These are phyloP conservation scores for Ctenochaetus hawaiiensis DNA, from an alignment of 2,797 vertebrate species.

Conservation along the genomic window DNA sequence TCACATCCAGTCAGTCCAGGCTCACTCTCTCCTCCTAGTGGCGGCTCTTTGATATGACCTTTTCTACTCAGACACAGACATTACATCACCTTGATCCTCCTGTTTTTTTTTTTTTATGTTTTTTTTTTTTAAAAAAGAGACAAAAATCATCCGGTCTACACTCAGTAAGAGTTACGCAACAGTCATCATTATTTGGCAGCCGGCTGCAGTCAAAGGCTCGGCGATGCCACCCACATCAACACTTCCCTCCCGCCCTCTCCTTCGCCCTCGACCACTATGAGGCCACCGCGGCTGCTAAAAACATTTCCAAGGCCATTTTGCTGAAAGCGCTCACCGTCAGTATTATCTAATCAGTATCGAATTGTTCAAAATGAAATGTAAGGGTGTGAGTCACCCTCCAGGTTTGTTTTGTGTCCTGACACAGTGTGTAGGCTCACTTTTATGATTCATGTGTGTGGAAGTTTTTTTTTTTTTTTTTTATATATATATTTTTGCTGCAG, in stretches of 20 bases:
- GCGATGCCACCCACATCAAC: constrained; percentile 58
- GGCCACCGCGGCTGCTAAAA: constrained; percentile 53
- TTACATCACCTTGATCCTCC: constrained; percentile 72
- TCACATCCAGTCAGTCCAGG: constrained; percentile 37
- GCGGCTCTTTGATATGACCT: constrained; percentile 50
- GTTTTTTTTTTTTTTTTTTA: constrained; percentile 1
- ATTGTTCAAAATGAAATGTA: constrained; percentile 67
- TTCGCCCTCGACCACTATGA: constrained; percentile 43
- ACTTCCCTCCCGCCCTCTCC: constrained; percentile 33
- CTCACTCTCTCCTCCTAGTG: constrained; percentile 77
- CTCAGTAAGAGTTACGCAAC: constrained; percentile 65
- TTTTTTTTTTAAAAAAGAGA: constrained; percentile 16
- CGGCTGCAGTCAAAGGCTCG: constrained; percentile 51
- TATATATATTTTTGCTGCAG: constrained; percentile 24
- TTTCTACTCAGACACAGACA: constrained; percentile 69
- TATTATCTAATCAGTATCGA: constrained; percentile 68
- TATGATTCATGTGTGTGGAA: constrained; percentile 64
- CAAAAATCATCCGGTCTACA: constrained; percentile 40
- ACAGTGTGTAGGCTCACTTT: constrained; percentile 60
- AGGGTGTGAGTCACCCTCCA: constrained; percentile 65
- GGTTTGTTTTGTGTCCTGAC: constrained; percentile 58
- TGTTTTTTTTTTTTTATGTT: not conserved
- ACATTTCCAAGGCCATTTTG: constrained; percentile 52
- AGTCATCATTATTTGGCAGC: constrained; percentile 49
- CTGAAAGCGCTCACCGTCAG: constrained; percentile 49